Base-by-base conservation (phyloP, 2,888 invertebrate species). In the Limnephilus lunatus region DNA sequence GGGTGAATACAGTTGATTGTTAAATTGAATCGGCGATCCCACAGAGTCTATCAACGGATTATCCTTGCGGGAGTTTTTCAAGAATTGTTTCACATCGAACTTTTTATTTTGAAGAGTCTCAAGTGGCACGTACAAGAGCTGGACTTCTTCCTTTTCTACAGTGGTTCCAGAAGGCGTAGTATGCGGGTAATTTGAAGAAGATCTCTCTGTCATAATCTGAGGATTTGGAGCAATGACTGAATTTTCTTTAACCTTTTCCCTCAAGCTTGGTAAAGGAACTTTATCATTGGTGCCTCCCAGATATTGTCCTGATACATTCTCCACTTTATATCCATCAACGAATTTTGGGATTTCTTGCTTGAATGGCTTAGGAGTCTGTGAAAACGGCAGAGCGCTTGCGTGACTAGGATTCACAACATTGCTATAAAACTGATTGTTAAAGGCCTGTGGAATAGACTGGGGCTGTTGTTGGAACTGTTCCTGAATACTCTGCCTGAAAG, bases 81-180 rank as follows among this genome's bases (percentile, higher is more conserved):
- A 90, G 32, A 92, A 93, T 88, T 94, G 95, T 94, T 95, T 95
- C 91, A 95, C 95, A 94, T 96, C 95, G 93, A 95, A 96, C 93
- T 95, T 95, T 14, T 96, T 96, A 94, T 95, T 95, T 94, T 97
- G 97, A 35, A 98, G 95, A 0, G 98, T 97, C 94, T 98, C 98
- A 39, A 98, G 96, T 9, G 98, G 98, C 0, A 98, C 98, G 94
- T 98, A 98, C 0, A 98, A 95, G 81, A 98, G 95, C 94, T 98
- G 98, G 0, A 98, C 97, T 95, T 97, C 97, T 95, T 97, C 97
- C 94, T 96, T 95, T 94, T 96, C 96, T 1, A 95, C 94, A 95
- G 95, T 19, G 95, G 89, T 94, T 93, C 32, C 94, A 92, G 31
- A 94, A 39, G 93, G 90, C 31, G 92, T 93, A 19, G 92, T 92